Evolutionary conservation across 2,888 invertebrate species (phyloP).

Genomic region (Drepana falcataria): DNA sequence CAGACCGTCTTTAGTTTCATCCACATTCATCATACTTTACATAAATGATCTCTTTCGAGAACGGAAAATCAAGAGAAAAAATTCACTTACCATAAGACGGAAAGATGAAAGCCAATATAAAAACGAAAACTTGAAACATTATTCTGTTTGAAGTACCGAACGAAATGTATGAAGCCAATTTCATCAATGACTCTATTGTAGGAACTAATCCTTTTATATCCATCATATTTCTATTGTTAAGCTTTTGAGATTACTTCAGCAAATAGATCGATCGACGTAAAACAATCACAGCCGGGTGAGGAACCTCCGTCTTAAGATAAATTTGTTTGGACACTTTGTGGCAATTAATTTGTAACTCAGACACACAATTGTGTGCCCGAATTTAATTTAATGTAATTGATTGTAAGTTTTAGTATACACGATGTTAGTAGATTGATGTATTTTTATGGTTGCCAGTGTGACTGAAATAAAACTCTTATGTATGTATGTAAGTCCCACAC

Average conservation of each 20-base stretch:
- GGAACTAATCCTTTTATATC: neutral
- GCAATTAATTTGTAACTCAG: no score
- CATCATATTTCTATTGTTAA: neutral
- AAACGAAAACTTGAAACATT: neutral
- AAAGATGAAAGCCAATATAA: conserved; percentile 7
- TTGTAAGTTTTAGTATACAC: no score
- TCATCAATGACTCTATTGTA: neutral
- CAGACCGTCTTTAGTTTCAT: no score
- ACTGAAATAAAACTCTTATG: no score
- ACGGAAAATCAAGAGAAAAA: no score
- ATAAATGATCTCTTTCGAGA: no score
- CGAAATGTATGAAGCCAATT: neutral
- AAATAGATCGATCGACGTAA: neutral
- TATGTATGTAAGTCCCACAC: no score
- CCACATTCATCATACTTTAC: no score
- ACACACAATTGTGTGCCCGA: no score
- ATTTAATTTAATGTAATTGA: no score
- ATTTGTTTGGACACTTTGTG: neutral
- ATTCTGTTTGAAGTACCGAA: neutral
- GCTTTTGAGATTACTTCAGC: neutral
- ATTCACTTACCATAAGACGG: conserved; percentile 20
- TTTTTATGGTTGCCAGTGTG: no score
- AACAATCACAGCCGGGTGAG: neutral
- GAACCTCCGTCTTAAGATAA: neutral
- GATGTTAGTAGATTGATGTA: no score